Conservation (phyloP, 2,113 vertebrate genomes). For the Mugil cephalus region DNA sequence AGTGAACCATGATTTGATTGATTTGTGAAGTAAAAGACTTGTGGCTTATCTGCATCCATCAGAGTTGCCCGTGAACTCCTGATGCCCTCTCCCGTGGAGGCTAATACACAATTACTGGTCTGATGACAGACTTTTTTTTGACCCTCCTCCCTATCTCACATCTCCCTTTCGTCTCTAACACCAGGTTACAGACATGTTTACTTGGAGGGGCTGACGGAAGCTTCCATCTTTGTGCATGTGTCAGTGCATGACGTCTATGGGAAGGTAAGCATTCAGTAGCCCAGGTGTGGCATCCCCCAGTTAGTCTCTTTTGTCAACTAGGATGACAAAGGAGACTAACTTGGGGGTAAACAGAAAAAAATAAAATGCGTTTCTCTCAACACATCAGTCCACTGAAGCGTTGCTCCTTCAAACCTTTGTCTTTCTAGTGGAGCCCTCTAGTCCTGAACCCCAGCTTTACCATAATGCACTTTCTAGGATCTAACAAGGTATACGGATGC, state of each 20-base stretch:
- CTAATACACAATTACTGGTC: constrained; percentile 7
- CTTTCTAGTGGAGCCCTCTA: constrained; percentile 98
- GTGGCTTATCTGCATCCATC: constrained; percentile 26
- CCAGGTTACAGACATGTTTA: constrained; percentile 97
- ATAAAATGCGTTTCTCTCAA: constrained; percentile 25
- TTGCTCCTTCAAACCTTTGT: constrained; percentile 76
- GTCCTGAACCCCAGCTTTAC: constrained; percentile 99
- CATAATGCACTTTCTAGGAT: constrained; percentile 99
- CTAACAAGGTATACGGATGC: constrained; percentile 93
- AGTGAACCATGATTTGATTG: constrained; percentile 36
- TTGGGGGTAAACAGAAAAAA: constrained; percentile 9
- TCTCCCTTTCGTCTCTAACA: constrained; percentile 33
- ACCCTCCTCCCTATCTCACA: constrained; percentile 8
- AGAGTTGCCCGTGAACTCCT: constrained; percentile 40
- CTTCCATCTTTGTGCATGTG: constrained; percentile 97
- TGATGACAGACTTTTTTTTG: constrained; percentile 34
- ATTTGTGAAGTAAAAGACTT: constrained; percentile 28
- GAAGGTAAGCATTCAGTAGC: constrained; percentile 86
- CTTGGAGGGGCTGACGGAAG: constrained; percentile 95
- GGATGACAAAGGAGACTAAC: constrained; percentile 2
- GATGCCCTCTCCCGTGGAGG: constrained; percentile 40
- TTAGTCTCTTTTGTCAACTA: constrained; percentile 11
- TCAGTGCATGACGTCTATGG: constrained; percentile 97
- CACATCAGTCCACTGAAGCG: constrained; percentile 60
- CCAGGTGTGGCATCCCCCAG: neutral